These are phyloP conservation scores for Luehdorfia chinensis DNA, from an alignment of 1,140 invertebrate species.

Conservation along the genomic window DNA sequence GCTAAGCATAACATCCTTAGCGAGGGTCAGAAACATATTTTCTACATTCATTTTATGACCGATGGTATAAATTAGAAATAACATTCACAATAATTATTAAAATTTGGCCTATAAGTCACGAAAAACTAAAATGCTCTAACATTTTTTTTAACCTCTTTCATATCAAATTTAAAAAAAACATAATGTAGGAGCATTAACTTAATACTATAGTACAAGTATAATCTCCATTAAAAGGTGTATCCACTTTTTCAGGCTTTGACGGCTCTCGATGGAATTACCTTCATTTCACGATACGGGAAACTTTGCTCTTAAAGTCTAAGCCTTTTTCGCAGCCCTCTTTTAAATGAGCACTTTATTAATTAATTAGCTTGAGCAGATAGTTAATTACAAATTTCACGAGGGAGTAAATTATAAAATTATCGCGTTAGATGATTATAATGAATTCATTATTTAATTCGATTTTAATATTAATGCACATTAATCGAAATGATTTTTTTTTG, in stretches of 20 bases:
- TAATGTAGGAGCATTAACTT: no score
- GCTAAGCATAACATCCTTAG: no score
- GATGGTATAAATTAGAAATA: no score
- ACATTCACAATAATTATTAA: no score
- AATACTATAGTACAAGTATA: not conserved
- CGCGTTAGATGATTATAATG: not conserved
- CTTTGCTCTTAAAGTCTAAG: conserved; percentile 43
- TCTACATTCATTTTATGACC: no score
- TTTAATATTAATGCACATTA: no score
- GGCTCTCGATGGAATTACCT: conserved; percentile 39
- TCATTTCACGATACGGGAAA: conserved; percentile 39
- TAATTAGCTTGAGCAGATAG: conserved; percentile 28
- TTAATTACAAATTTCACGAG: conserved; percentile 30
- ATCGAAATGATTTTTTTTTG: no score
- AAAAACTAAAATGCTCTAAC: no score
- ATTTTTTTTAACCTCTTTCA: no score
- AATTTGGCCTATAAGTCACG: no score
- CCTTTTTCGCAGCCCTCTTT: conserved; percentile 45
- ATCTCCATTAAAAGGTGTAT: conserved; percentile 21
- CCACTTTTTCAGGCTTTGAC: conserved; percentile 42
- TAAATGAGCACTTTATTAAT: conserved; percentile 64
- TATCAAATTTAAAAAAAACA: no score
- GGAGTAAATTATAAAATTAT: conserved; percentile 15
- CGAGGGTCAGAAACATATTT: no score
- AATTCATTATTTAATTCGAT: not conserved